A percentile compares a stretch with the other conserved stretches of the same genome.
Evolutionary conservation across 2,113 vertebrate genomes (phyloP).

Genomic region (Heliornis fulica): DNA sequence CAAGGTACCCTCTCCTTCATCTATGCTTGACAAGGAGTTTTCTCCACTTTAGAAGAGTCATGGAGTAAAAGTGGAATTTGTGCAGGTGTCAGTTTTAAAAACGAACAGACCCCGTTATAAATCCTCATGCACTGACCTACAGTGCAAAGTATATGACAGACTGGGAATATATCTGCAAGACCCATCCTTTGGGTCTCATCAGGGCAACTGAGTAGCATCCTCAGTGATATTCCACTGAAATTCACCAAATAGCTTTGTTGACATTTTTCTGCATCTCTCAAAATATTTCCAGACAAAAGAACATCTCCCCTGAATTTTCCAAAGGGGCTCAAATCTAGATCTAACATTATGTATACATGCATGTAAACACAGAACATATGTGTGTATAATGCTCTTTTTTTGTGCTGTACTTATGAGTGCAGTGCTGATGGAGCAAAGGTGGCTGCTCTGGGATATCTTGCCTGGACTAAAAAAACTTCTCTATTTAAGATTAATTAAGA

Average conservation of each 20-base stretch:
- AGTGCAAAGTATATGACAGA: neutral
- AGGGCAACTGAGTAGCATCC: neutral
- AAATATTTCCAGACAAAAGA: neutral
- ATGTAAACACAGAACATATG: neutral
- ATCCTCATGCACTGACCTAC: neutral
- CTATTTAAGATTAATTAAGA: constrained; percentile 36
- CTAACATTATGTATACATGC: neutral
- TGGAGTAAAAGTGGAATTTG: neutral
- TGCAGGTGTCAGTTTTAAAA: neutral
- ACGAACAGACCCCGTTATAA: neutral
- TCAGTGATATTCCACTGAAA: neutral
- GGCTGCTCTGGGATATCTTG: neutral
- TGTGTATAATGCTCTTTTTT: neutral
- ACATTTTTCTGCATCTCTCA: neutral
- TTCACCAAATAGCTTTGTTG: neutral
- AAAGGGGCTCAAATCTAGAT: neutral
- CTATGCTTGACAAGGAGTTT: neutral
- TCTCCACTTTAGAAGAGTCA: neutral
- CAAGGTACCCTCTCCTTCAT: neutral
- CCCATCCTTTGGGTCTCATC: neutral
- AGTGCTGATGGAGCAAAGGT: neutral
- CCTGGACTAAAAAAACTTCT: neutral
- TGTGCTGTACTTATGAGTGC: neutral
- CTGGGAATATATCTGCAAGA: neutral
- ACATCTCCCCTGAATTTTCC: neutral